Evolutionary conservation across 64 coral and sea anemone species (phyloP).

Genomic region (Pocillopora damicornis): DNA sequence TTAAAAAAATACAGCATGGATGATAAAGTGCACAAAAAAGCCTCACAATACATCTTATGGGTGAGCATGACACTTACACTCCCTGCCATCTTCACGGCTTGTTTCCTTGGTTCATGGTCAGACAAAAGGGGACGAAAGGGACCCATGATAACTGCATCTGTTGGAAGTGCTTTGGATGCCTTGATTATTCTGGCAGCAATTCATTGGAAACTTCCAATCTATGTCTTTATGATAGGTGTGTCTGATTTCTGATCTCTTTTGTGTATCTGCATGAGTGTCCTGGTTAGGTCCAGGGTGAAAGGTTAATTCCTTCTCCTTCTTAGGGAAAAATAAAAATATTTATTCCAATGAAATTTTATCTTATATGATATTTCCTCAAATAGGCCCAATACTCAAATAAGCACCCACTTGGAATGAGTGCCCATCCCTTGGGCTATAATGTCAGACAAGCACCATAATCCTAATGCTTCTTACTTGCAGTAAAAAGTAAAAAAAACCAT

Average conservation of each 20-base stretch:
- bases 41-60: slow-evolving; percentile 67
- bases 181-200: slow-evolving; percentile 60
- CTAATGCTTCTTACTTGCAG: too few relatives aligned
- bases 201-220: slow-evolving; percentile 70
- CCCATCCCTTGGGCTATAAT: too few relatives aligned
- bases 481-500: too few relatives aligned
- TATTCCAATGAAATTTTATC: too few relatives aligned
- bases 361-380: too few relatives aligned
- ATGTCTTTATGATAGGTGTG: slow-evolving; percentile 87
- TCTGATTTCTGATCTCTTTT: not conserved
- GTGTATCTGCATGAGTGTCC: not conserved
- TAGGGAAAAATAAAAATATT: too few relatives aligned
- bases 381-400: not conserved
- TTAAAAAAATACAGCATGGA: slow-evolving; percentile 17
- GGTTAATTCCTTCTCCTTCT: too few relatives aligned
- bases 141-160: slow-evolving; percentile 52
- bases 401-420: too few relatives aligned
- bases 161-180: slow-evolving; percentile 56
- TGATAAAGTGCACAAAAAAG: slow-evolving; percentile 42
- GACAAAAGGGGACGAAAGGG: slow-evolving; percentile 85
- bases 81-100: slow-evolving; percentile 72
- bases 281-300: too few relatives aligned
- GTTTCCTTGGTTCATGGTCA: slow-evolving; percentile 82
- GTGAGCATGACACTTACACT: slow-evolving; percentile 67
- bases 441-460: too few relatives aligned